Base-by-base conservation (phyloP, 2,113 vertebrate genomes). In the Camelus dromedarius region DNA sequence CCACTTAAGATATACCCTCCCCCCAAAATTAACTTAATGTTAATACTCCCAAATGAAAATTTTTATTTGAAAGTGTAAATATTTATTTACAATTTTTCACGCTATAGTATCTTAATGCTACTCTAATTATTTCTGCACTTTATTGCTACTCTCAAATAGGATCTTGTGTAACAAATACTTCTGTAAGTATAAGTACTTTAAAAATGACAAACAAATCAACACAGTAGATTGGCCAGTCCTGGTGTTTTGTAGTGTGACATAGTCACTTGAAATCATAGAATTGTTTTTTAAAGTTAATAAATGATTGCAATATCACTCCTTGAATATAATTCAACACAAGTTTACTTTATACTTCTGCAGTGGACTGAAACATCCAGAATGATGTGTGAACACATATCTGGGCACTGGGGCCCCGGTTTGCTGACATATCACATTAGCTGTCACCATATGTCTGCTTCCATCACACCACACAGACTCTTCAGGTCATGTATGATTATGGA, bases 41-140 rank as follows among this genome's bases (percentile, higher is more conserved):
- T 64, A 82, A 76, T 62, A 95, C 14, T 48, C 1, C 12, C 30
- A 66, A 76, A 86, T 72, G 16, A 26, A 86, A 54, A 60, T 8
- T 62, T 86, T 32, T 88, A 56, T 62, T 96, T 87, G 58, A 66
- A 95, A 93, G 28, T 20, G 85, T 60, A 82, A 42, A 76, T 4
- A 28, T 19, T 80, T 86, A 62, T 32, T 90, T 64, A 62, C 48
- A 82, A 77, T 20, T 58, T 70, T 52, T n/a, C 70, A 50, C 32
- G 20, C 19, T 62, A 1, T n/a, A 3, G 35, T 62, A 12, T 48
- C 35, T 89, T 86, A 54, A 19, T 35, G 22, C 48, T 90, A 24
- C 19, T 81, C 8, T 86, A 50, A 35, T 72, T 80, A 7, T 18
- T 89, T 86, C 28, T 38, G 11, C 1, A n/a, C 26, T 89, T 42